Percentiles rank a stretch among this genome's conserved stretches.
Evolutionary conservation across 1,140 invertebrate genomes (phyloP).

Genomic region (Sogatella furcifera): DNA sequence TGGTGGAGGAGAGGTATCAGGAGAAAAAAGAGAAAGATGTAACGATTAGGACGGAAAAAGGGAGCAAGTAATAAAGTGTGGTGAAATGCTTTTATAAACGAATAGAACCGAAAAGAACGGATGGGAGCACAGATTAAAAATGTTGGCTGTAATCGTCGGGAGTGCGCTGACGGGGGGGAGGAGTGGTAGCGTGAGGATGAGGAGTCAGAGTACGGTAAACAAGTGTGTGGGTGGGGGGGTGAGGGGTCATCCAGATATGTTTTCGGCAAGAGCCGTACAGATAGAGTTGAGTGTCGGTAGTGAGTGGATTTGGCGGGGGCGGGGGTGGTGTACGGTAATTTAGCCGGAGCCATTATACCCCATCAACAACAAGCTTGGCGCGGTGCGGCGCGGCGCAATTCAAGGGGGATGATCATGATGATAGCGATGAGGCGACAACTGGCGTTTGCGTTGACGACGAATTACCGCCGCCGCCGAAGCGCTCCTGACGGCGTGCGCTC

Average conservation of each 20-base stretch:
- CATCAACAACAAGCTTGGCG: conserved; percentile 10
- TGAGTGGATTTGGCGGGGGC: conserved; percentile 4
- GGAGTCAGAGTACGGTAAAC: not conserved
- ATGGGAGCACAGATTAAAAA: no score
- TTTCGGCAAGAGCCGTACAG: not conserved
- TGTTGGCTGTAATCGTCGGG: no score
- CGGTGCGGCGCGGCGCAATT: conserved; percentile 11
- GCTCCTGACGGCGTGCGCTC: conserved; percentile 6
- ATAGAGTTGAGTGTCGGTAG: not conserved
- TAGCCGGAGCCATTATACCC: conserved; percentile 15
- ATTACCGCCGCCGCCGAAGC: not conserved
- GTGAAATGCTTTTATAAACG: no score
- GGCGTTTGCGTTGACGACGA: no score
- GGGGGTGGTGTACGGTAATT: conserved; percentile 6
- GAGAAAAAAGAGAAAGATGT: no score
- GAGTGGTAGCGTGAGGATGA: not conserved
- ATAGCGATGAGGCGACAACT: no score
- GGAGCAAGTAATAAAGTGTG: no score
- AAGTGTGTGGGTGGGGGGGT: not conserved
- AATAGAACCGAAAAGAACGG: no score
- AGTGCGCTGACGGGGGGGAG: not conserved
- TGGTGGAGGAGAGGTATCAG: no score
- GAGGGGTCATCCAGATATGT: no score
- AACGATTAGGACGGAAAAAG: no score
- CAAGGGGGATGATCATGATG: not conserved